These are phyloP conservation scores for Daubentonia madagascariensis DNA, from an alignment of 2,113 vertebrate species.

Conservation along the genomic window DNA sequence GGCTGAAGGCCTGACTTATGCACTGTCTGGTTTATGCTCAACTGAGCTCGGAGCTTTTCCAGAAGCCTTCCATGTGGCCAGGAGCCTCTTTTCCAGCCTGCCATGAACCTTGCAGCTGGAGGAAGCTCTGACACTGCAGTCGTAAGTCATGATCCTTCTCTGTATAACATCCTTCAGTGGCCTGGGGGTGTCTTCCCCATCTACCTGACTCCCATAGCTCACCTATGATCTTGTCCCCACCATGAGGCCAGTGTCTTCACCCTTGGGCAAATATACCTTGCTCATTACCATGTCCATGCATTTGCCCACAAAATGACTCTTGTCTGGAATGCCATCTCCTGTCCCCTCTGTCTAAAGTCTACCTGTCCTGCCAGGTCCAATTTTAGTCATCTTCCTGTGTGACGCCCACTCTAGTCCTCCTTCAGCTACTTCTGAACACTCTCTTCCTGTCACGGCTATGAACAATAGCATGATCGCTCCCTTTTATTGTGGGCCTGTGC, in stretches of 20 bases:
- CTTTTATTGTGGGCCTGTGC: background rate
- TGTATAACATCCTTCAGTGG: background rate
- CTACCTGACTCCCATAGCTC: background rate
- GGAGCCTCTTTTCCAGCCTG: background rate
- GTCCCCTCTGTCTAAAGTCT: background rate
- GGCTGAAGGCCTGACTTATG: background rate
- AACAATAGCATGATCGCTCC: rapidly evolving
- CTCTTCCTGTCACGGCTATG: background rate
- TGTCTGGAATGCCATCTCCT: background rate
- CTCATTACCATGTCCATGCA: rapidly evolving
- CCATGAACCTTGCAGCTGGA: too few relatives aligned
- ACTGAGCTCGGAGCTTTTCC: background rate
- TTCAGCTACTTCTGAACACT: background rate
- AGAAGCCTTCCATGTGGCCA: background rate
- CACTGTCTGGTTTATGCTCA: background rate
- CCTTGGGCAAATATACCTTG: background rate
- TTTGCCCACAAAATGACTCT: background rate
- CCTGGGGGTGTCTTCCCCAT: too few relatives aligned
- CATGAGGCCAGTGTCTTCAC: background rate
- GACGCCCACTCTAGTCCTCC: background rate
- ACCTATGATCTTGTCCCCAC: background rate
- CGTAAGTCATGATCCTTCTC: background rate
- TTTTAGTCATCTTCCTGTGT: background rate
- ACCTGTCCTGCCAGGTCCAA: background rate
- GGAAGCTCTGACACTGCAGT: background rate